Percentiles rank a stretch among this genome's conserved stretches.
Evolutionary conservation across 2,888 invertebrate genomes (phyloP).

Genomic region (Rhagonycha lutea): DNA sequence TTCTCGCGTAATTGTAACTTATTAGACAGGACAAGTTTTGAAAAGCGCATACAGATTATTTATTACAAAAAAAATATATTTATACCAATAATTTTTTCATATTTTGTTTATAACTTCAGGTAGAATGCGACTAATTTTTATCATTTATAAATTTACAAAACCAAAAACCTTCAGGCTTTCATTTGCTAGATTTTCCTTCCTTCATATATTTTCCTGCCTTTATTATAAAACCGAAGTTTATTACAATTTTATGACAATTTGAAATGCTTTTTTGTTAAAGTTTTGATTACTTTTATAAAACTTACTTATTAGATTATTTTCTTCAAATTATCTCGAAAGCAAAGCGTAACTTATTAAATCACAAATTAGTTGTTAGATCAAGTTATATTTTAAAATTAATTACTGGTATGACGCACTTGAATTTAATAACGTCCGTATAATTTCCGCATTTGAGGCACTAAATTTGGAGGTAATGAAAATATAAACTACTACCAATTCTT

Average conservation of each 20-base stretch:
- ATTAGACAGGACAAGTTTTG: conserved; percentile 2
- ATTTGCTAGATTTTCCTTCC: not conserved
- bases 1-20: conserved; percentile 1
- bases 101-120: not conserved
- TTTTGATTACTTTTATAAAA: not conserved
- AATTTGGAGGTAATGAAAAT: not conserved
- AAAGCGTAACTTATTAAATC: not conserved
- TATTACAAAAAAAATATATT: not conserved
- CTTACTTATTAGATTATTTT: not conserved
- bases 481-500: no score
- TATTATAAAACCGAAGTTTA: not conserved
- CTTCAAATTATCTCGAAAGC: not conserved
- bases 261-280: not conserved
- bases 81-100: not conserved
- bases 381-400: not conserved
- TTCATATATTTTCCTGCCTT: not conserved
- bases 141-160: not conserved
- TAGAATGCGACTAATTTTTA: not conserved
- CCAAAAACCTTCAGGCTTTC: not conserved
- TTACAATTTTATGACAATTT: not conserved
- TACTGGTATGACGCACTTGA: not conserved
- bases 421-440: not conserved
- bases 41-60: not conserved
- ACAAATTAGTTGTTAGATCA: not conserved
- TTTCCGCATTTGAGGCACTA: not conserved